phyloP scores from a whole-genome alignment of 2,797 vertebrate genomes.

The Ispidina picta region DNA sequence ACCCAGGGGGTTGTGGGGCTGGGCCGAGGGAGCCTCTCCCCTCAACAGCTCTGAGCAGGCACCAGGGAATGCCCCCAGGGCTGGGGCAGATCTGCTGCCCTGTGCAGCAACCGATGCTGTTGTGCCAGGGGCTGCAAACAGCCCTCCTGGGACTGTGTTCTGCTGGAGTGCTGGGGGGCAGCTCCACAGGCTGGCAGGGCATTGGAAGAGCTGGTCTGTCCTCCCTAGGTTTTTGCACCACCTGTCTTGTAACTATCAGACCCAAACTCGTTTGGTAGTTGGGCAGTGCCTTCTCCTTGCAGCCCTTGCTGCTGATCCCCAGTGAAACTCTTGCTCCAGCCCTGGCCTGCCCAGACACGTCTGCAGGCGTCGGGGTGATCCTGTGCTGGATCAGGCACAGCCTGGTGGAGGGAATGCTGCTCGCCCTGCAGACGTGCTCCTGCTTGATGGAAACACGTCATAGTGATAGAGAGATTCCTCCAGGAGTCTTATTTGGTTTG shows the following conservation, averaged over 20 bases:
- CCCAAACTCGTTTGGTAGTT: not conserved
- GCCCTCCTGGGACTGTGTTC: not conserved
- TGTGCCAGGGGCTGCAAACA: not conserved
- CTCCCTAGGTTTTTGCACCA: not conserved
- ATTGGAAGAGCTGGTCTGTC: not conserved
- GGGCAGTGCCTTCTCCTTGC: not conserved
- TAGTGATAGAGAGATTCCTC: not conserved
- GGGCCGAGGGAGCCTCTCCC: not conserved
- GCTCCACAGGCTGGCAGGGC: accelerated
- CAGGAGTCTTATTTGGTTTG: not conserved
- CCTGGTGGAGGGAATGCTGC: not conserved
- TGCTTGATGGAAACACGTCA: not conserved
- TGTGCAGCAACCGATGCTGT: not conserved
- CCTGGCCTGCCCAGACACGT: not conserved
- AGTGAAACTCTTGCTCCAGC: not conserved
- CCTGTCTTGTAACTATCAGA: not conserved
- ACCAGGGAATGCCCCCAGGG: not conserved
- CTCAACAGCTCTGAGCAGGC: not conserved
- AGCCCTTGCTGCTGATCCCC: not conserved
- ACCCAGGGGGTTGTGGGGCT: too few species aligned
- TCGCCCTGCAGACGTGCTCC: not conserved
- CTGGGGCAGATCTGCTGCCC: not conserved
- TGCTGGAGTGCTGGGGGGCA: accelerated
- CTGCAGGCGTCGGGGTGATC: not conserved
- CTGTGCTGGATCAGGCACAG: not conserved